phyloP scores from a whole-genome alignment of 2,797 vertebrate genomes.

The Channallabes apus region DNA sequence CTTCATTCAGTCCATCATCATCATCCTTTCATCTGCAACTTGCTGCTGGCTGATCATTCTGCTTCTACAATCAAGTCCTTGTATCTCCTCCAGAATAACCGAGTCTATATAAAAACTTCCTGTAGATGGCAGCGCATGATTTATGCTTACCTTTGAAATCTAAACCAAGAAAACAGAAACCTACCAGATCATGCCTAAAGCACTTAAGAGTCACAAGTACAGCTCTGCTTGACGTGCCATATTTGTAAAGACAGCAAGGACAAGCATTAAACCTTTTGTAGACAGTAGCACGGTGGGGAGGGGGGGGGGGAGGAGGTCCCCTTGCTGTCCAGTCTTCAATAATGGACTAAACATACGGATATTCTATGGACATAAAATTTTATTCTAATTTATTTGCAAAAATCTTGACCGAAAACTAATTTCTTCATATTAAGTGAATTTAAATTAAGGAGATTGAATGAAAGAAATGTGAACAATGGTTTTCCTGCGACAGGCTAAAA shows the following conservation, averaged over 20 bases:
- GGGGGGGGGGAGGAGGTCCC: not conserved
- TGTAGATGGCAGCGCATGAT: not conserved
- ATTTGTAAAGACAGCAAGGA: not conserved
- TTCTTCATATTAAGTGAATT: too few species aligned
- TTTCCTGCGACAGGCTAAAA: too few species aligned
- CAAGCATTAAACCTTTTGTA: not conserved
- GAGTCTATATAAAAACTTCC: not conserved
- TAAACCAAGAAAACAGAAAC: not conserved
- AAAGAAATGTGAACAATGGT: too few species aligned
- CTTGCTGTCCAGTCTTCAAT: not conserved
- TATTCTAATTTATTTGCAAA: too few species aligned
- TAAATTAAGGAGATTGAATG: too few species aligned
- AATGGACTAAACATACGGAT: too few species aligned
- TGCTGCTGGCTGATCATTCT: not conserved
- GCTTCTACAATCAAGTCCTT: not conserved
- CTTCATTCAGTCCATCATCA: not conserved
- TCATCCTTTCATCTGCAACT: not conserved
- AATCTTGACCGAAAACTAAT: too few species aligned
- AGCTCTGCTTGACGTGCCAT: not conserved
- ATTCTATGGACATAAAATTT: not conserved
- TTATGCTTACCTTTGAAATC: not conserved
- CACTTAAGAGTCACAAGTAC: not conserved
- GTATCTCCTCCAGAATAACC: constrained; percentile 11
- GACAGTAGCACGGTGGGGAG: not conserved
- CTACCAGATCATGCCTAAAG: not conserved